phyloP scores from a whole-genome alignment of 2,113 vertebrate genomes.

The Halcyon senegalensis region DNA sequence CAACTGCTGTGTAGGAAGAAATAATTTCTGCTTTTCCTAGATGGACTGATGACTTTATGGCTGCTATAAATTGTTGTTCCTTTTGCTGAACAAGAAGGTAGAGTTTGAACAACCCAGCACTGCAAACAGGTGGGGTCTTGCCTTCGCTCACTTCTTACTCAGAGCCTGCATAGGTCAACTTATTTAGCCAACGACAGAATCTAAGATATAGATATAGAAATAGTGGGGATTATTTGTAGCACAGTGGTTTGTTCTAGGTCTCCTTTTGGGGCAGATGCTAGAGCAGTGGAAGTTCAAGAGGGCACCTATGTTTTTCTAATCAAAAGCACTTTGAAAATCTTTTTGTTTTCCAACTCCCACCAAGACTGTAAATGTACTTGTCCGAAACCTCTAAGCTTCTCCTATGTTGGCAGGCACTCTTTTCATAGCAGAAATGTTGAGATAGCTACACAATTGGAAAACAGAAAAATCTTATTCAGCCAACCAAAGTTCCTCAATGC shows the following conservation, averaged over 20 bases:
- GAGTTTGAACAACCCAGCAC: background rate
- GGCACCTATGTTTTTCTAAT: background rate
- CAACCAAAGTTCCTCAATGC: background rate
- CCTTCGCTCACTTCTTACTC: background rate
- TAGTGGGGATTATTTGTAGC: background rate
- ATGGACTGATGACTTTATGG: background rate
- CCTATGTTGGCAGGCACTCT: background rate
- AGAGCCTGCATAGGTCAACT: background rate
- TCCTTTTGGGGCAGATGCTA: background rate
- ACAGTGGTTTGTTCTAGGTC: background rate
- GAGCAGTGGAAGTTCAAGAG: background rate
- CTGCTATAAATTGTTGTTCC: rapidly evolving
- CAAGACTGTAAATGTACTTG: background rate
- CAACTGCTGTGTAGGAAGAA: background rate
- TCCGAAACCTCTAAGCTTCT: background rate
- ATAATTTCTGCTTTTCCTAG: background rate
- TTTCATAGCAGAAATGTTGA: background rate
- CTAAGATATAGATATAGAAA: background rate
- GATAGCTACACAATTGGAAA: background rate
- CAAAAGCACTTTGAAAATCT: background rate
- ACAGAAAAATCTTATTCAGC: background rate
- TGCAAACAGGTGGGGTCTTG: background rate
- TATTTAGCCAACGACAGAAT: background rate
- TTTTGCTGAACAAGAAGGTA: background rate
- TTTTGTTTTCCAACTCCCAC: background rate